Evolutionary conservation across 2,797 vertebrate genomes (phyloP).

Genomic region (Mus caroli): DNA sequence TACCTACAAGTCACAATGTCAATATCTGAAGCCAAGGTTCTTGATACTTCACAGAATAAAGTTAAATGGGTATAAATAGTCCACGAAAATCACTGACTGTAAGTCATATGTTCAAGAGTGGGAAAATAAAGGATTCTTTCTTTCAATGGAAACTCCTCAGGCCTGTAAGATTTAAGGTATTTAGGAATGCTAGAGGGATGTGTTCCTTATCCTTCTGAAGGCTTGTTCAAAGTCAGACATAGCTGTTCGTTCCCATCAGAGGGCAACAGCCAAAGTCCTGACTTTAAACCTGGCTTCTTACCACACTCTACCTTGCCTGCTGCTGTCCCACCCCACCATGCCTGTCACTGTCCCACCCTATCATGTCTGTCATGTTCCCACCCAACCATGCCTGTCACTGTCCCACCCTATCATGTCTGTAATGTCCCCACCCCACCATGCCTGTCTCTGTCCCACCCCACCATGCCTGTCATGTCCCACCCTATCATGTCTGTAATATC

Average conservation of each 20-base stretch:
- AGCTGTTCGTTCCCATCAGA: not conserved
- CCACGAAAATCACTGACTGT: not conserved
- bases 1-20: conserved; percentile 5
- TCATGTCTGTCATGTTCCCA: no score
- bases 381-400: no score
- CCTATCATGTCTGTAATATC: not conserved
- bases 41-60: conserved; percentile 40
- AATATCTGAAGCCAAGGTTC: conserved; percentile 32
- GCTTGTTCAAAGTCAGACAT: not conserved
- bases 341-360: not conserved
- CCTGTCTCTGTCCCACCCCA: not conserved
- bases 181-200: not conserved
- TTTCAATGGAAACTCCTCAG: not conserved
- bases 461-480: not conserved
- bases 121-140: not conserved
- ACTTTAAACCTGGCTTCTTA: not conserved
- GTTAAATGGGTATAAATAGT: not conserved
- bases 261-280: not conserved
- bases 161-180: conserved; percentile 34
- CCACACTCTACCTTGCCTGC: not conserved
- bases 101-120: not conserved
- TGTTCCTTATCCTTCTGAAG: conserved; percentile 44
- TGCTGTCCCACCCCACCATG: not conserved
- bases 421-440: not conserved
- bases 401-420: not conserved